Base-by-base conservation (phyloP, 2,888 invertebrate species). In the Pseudolycoriella hygida region DNA sequence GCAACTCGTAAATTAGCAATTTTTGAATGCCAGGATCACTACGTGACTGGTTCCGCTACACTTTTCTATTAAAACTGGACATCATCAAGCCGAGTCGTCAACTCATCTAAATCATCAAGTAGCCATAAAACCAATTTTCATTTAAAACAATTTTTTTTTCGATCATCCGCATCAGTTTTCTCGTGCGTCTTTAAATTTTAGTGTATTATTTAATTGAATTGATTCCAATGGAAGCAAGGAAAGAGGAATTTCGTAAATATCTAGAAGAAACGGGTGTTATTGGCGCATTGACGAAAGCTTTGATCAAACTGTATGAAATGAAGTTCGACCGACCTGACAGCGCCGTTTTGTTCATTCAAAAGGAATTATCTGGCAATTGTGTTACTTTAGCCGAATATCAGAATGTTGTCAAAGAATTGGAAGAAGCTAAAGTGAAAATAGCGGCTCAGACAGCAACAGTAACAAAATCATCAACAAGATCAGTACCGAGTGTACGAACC, bases 401-500 rank as follows among this genome's bases (percentile, higher is more conserved):
- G 17, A 17, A n/a, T 15, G 19, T 47, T 12, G 38, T 42, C 40
- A 54, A 55, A 12, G 60, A 65, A 50, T 52, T 59, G 14, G 56
- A 59, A 8, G 57, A 58, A 47, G 60, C 64, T 3, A 56, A 56
- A 38, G 51, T 52, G 1, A 57, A 53, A n/a, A 60, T 65, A 17
- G 47, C 50, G 2, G 53, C 54, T 3, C 48, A 51, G 50, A 45
- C 39, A 64, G 62, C 63, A 51, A 54, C 17, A 19, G 2, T 12
- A 8, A 4, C 17, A 11, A 15, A 14, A 5, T 17, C 17, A 40
- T n/a, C 3, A 3, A 41, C 30, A 17, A n/a, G n/a, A n/a, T n/a
- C n/a, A n/a, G n/a, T n/a, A n/a, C n/a, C n/a, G n/a, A n/a, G n/a
- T n/a, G n/a, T n/a, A n/a, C n/a, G n/a, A n/a, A n/a, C n/a, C n/a